Evolutionary conservation across 1,140 invertebrate genomes (phyloP).

Genomic region (Hyposmocoma kahamanoa): DNA sequence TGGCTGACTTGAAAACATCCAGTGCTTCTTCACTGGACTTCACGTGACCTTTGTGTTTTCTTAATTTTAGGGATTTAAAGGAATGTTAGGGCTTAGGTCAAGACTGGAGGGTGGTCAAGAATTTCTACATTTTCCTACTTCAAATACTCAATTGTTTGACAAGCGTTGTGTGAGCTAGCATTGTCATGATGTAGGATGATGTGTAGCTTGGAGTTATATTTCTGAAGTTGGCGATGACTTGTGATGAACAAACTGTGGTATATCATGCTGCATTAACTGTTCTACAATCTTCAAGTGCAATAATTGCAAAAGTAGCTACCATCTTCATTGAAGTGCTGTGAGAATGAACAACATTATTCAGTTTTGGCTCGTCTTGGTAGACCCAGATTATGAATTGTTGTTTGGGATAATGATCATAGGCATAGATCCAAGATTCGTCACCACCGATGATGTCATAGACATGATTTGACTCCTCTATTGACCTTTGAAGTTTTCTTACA

Average conservation of each 20-base stretch:
- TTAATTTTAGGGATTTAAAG: no score
- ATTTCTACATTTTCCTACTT: slow-evolving; percentile 14
- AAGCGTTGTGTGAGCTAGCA: no score
- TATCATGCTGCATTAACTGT: slow-evolving; percentile 31
- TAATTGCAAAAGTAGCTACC: no score
- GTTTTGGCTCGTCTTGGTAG: slow-evolving; percentile 35
- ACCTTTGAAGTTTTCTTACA: no score
- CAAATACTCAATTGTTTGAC: neutral
- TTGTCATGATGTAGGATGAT: slow-evolving; percentile 37
- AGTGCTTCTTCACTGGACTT: no score
- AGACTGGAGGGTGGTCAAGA: slow-evolving; percentile 35
- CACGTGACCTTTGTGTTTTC: no score
- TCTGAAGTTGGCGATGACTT: no score
- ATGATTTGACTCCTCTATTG: no score
- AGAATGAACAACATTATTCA: slow-evolving; percentile 38
- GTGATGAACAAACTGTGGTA: slow-evolving; percentile 31
- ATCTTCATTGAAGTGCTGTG: no score
- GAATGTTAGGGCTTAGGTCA: slow-evolving; percentile 29
- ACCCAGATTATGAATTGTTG: slow-evolving; percentile 20
- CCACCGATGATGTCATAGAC: slow-evolving; percentile 18
- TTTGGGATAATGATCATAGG: slow-evolving; percentile 26
- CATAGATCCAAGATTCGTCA: slow-evolving; percentile 26
- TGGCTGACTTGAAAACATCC: no score
- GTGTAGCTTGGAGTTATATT: slow-evolving; percentile 18
- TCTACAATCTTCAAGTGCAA: slow-evolving; percentile 17